Evolutionary conservation across 2,888 invertebrate species (phyloP).

Genomic region (Acrobeloides nanus): DNA sequence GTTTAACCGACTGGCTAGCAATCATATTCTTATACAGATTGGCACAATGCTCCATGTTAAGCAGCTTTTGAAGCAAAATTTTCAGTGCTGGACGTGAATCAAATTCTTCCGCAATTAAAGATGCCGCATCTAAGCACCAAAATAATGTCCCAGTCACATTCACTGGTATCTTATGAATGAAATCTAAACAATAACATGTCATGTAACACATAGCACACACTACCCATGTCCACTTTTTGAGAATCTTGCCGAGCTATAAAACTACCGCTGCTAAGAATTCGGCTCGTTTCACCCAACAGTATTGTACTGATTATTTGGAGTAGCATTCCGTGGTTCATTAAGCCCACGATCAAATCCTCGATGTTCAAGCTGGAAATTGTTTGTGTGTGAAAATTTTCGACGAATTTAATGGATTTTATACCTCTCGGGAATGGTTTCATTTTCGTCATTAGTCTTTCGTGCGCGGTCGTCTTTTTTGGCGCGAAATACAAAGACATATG

Average conservation of each 20-base stretch:
- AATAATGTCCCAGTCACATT: constrained; percentile 14
- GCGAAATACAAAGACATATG: constrained; percentile 18
- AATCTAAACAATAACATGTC: too few species aligned
- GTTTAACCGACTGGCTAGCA: constrained; percentile 17
- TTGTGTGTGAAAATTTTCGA: too few species aligned
- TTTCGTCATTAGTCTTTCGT: not conserved
- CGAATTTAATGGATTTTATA: too few species aligned
- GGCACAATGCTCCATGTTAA: constrained; percentile 20
- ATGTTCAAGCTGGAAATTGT: constrained; percentile 8
- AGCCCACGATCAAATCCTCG: constrained; percentile 18
- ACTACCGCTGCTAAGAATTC: too few species aligned
- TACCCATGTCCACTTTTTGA: not conserved
- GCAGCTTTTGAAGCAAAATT: constrained; percentile 19
- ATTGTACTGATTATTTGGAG: constrained; percentile 30
- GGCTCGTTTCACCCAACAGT: constrained; percentile 15
- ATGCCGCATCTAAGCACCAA: constrained; percentile 18
- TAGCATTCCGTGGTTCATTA: constrained; percentile 26
- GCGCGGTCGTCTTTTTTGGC: constrained; percentile 4
- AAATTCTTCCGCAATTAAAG: constrained; percentile 18
- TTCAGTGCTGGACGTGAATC: constrained; percentile 25
- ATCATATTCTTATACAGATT: constrained; percentile 18
- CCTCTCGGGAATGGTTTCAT: too few species aligned
- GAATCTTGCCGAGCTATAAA: not conserved
- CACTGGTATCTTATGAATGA: too few species aligned
- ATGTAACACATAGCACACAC: too few species aligned